Evolutionary conservation across 2,888 invertebrate genomes (phyloP).

Genomic region (Oxyteleia sp.): DNA sequence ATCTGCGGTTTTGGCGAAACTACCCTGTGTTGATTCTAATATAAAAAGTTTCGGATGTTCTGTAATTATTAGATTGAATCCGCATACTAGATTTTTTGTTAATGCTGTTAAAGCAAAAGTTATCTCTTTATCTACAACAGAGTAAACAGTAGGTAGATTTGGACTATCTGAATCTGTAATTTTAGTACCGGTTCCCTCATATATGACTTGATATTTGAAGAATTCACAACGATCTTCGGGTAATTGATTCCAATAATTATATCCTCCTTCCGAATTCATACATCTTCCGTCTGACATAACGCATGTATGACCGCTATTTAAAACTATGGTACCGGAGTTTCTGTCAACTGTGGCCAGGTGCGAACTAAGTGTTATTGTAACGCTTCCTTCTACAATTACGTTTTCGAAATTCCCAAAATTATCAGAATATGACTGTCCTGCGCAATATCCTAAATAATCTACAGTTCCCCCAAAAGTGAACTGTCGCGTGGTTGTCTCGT

Average conservation of each 20-base stretch:
- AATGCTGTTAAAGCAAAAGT: constrained; percentile 68
- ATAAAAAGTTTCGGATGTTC: constrained; percentile 64
- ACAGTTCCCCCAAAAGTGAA: neutral
- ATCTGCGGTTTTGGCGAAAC: neutral
- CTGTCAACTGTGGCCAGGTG: neutral
- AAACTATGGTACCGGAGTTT: neutral
- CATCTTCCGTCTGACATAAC: constrained; percentile 9
- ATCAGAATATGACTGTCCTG: neutral
- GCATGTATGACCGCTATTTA: constrained; percentile 20
- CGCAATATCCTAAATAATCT: neutral
- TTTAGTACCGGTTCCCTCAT: constrained; percentile 63
- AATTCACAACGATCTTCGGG: constrained; percentile 47
- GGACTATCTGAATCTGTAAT: neutral
- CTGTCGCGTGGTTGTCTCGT: neutral
- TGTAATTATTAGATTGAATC: constrained; percentile 31
- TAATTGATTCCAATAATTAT: constrained; percentile 43
- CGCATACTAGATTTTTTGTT: constrained; percentile 5
- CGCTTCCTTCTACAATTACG: neutral
- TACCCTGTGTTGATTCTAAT: constrained; percentile 17
- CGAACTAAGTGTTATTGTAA: neutral
- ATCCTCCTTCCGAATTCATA: constrained; percentile 34
- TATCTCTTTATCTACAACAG: constrained; percentile 39
- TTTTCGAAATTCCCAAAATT: neutral
- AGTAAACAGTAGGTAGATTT: constrained; percentile 27
- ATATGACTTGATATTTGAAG: constrained; percentile 61